Evolutionary conservation across 2,797 vertebrate species (phyloP).

Genomic region (Tinamus major): DNA sequence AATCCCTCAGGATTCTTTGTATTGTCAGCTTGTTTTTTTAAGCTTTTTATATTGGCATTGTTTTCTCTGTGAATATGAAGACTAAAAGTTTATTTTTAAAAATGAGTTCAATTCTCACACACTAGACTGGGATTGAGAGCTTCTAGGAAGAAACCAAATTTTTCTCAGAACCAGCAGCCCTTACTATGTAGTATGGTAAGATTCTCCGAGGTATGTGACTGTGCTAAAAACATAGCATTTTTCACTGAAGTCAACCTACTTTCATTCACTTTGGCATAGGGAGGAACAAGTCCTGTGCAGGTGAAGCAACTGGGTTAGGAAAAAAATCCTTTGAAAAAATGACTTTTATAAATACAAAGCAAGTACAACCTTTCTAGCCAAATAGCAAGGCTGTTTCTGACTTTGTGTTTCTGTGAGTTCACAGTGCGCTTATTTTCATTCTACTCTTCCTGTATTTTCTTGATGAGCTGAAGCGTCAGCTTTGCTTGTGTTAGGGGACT

Average conservation of each 20-base stretch:
- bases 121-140: not conserved
- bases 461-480: not conserved
- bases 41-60: not conserved
- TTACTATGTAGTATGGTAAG: not conserved
- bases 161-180: not conserved
- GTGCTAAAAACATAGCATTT: not conserved
- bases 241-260: not conserved
- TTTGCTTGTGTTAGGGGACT: not conserved
- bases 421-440: not conserved
- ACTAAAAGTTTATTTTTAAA: not conserved
- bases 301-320: not conserved
- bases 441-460: slow-evolving; percentile 1
- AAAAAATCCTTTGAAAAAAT: not conserved
- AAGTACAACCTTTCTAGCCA: not conserved
- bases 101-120: not conserved
- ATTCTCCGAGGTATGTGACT: not conserved
- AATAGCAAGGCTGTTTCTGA: not conserved
- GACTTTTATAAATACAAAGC: not conserved
- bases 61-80: not conserved
- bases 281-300: not conserved
- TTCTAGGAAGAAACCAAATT: not conserved
- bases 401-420: not conserved
- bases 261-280: not conserved
- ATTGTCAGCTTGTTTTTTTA: not conserved
- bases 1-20: not conserved